phyloP scores from a whole-genome alignment of 2,797 vertebrate species.

The Astyanax mexicanus region DNA sequence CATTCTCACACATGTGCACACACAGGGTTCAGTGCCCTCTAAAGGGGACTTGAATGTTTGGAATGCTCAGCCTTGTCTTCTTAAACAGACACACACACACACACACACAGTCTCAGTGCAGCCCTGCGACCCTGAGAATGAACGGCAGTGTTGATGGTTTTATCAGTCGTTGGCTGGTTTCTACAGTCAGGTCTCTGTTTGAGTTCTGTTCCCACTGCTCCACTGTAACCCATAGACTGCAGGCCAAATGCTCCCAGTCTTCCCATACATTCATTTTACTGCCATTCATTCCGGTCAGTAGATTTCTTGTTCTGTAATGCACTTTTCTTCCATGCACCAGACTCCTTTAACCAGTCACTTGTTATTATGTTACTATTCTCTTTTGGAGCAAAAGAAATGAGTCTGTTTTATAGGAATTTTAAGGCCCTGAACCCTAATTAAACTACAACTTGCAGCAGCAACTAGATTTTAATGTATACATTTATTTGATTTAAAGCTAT shows the following conservation, averaged over 20 bases:
- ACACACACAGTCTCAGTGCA: slow-evolving; percentile 17
- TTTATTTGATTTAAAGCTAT: too few species aligned
- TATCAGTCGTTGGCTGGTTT: background rate
- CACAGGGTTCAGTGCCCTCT: slow-evolving; percentile 60
- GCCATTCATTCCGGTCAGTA: background rate
- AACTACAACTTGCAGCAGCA: too few species aligned
- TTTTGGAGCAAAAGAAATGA: too few species aligned
- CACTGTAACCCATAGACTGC: background rate
- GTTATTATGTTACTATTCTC: too few species aligned
- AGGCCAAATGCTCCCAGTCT: background rate
- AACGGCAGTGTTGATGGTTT: slow-evolving; percentile 6
- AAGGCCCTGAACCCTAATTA: too few species aligned
- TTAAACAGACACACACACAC: slow-evolving; percentile 30
- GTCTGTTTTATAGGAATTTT: too few species aligned
- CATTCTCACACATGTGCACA: slow-evolving; percentile 26
- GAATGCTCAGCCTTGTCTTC: slow-evolving; percentile 62
- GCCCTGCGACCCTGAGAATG: background rate
- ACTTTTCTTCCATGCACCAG: too few species aligned
- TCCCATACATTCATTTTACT: background rate
- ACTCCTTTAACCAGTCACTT: too few species aligned
- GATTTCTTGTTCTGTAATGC: too few species aligned
- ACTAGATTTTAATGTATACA: too few species aligned
- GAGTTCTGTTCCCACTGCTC: background rate
- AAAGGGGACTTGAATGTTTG: slow-evolving; percentile 67
- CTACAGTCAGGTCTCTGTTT: background rate